A percentile compares a stretch with the other conserved stretches of the same genome.
phyloP scores from a whole-genome alignment of 2,888 invertebrate species.

The Coleophora deauratella region DNA sequence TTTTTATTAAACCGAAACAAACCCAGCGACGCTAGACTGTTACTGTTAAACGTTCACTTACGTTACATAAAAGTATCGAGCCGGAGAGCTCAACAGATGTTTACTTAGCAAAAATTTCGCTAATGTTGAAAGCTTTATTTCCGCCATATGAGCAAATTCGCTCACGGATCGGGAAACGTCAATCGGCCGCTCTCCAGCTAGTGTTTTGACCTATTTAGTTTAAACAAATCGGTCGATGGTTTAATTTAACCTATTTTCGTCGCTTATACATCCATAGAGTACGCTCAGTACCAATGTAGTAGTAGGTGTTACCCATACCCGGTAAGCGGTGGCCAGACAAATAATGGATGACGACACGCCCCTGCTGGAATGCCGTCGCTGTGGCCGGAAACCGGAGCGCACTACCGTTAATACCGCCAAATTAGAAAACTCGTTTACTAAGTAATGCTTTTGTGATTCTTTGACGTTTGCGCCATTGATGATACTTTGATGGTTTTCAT shows the following conservation, averaged over 20 bases:
- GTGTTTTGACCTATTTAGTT: slow-evolving; percentile 26
- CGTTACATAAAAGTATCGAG: slow-evolving; percentile 19
- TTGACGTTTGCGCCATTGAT: too few species aligned
- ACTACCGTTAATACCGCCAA: slow-evolving; percentile 58
- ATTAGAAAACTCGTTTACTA: slow-evolving; percentile 55
- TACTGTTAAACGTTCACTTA: slow-evolving; percentile 22
- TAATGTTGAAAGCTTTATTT: slow-evolving; percentile 5
- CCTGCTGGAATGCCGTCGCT: slow-evolving; percentile 44
- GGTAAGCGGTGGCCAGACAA: slow-evolving; percentile 32
- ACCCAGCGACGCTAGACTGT: slow-evolving; percentile 22
- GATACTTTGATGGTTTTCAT: too few species aligned
- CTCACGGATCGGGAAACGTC: slow-evolving; percentile 6
- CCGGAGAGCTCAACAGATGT: slow-evolving; percentile 1
- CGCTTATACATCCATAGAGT: slow-evolving; percentile 21
- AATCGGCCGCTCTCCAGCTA: slow-evolving; percentile 6
- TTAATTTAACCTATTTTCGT: slow-evolving; percentile 24
- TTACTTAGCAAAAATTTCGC: neutral
- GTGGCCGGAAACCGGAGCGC: slow-evolving; percentile 56
- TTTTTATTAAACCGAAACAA: slow-evolving; percentile 13
- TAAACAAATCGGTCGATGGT: slow-evolving; percentile 22
- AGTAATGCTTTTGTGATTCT: slow-evolving; percentile 21
- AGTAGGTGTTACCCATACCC: too few species aligned
- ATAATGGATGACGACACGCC: slow-evolving; percentile 58
- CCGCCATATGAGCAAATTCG: slow-evolving; percentile 13
- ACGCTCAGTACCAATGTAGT: slow-evolving; percentile 24